Base-by-base conservation (phyloP, 2,113 vertebrate species). In the Peromyscus polionotus region DNA sequence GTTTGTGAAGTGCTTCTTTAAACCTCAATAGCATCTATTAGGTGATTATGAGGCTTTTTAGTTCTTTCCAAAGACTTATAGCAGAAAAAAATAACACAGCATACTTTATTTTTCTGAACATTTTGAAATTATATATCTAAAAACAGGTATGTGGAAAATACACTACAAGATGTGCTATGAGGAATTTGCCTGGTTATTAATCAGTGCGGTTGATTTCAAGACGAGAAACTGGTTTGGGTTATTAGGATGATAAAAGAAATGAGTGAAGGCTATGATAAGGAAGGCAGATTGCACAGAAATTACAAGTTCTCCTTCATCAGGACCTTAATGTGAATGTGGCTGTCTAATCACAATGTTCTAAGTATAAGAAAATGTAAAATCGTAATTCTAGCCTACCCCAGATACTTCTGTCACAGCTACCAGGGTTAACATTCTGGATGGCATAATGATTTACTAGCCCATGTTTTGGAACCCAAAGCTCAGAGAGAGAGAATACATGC, bases 1-100 rank as follows among this genome's bases (percentile, higher is more conserved):
- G 86, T 98, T 98, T 98, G 95, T 91, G 95, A 96, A 70, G 88
- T 97, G 26, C 91, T 97, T 96, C 95, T 95, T 67, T 96, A 97
- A 96, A 97, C 97, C 36, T 97, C 87, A 94, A 54, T 80, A 95
- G 94, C 95, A 98, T 97, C 98, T 98, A 93, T 80, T 97, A 79
- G 96, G 89, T 96, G 72, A 91, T 98, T 97, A 91, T 95, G 72
- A 97, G 61, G 65, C 91, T 95, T 98, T 98, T 98, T 54, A 95
- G 85, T 94, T 96, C 51, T 96, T 93, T 68, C 0, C 26, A 91
- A 75, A 97, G 51, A 81, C 77, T 95, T 65, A 94, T 19, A 95
- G 92, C 48, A 77, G 67, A 94, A 96, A 91, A 94, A 11, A 68
- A 68, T 95, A 88, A 91, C 89, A 75, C 7, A 83, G 85, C 63